Conservation (phyloP, 2,888 invertebrate genomes). For the Dolichomitus sp. region DNA sequence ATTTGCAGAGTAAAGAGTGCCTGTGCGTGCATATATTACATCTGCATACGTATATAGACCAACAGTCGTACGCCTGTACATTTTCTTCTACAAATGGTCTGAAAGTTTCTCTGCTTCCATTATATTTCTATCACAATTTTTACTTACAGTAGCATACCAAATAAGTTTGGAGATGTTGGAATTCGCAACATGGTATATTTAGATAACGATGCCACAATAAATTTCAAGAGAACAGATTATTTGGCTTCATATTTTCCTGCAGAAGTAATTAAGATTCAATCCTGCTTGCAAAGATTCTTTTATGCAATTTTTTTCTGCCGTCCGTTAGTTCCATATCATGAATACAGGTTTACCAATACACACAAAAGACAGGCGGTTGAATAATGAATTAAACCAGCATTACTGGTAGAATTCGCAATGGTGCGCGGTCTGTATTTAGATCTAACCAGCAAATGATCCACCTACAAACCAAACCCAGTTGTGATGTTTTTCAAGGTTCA, state of each 20-base stretch:
- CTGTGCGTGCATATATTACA: slow-evolving; percentile 17
- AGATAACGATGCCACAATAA: background rate
- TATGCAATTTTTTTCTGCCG: background rate
- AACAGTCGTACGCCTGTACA: background rate
- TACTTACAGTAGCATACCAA: background rate
- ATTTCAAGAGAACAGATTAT: background rate
- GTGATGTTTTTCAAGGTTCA: background rate
- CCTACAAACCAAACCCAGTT: background rate
- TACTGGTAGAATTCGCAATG: background rate
- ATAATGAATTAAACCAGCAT: too few relatives aligned
- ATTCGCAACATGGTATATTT: background rate
- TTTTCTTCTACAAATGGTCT: background rate
- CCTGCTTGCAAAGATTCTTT: background rate
- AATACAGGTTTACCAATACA: background rate
- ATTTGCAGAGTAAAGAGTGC: slow-evolving; percentile 6
- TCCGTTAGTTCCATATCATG: background rate
- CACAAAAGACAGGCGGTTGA: too few relatives aligned
- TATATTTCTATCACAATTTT: background rate
- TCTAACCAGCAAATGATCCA: background rate
- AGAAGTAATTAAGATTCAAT: background rate
- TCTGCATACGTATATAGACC: background rate
- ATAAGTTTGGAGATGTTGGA: background rate
- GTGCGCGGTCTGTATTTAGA: background rate
- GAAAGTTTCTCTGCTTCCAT: background rate
- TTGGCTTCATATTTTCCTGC: background rate